A percentile compares a stretch with the other conserved stretches of the same genome.
These are phyloP conservation scores for Sepioteuthis lessoniana DNA, from an alignment of 2,888 invertebrate species.

Conservation along the genomic window DNA sequence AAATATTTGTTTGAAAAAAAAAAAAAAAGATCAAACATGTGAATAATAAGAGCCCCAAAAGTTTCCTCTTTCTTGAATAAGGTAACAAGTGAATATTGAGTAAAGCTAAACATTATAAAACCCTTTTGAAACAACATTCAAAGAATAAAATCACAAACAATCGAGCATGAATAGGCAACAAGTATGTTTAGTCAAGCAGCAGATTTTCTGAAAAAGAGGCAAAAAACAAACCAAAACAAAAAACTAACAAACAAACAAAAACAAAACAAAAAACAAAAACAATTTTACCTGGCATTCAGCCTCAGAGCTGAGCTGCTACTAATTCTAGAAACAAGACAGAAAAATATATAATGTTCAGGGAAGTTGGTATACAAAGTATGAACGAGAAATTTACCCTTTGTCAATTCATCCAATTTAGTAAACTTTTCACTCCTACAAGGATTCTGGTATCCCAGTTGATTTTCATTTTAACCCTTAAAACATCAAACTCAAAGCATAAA, in stretches of 20 bases:
- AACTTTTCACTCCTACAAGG: too few species aligned
- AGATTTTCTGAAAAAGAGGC: background rate
- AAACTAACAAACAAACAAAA: too few species aligned
- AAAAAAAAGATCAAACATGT: too few species aligned
- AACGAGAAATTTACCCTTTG: background rate
- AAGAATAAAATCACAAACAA: background rate
- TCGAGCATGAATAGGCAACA: background rate
- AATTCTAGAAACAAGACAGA: background rate
- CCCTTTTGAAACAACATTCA: background rate
- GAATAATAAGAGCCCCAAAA: background rate
- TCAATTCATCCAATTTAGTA: background rate
- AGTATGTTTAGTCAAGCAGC: background rate
- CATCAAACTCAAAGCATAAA: too few species aligned
- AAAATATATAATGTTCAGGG: background rate
- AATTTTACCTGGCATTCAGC: conserved; percentile 44
- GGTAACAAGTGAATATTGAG: background rate
- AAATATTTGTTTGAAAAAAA: too few species aligned
- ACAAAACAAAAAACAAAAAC: background rate
- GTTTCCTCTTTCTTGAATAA: background rate
- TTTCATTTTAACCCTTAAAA: too few species aligned
- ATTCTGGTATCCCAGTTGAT: too few species aligned
- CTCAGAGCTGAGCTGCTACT: conserved; percentile 38
- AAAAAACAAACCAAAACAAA: too few species aligned
- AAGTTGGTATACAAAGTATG: background rate
- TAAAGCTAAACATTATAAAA: conserved; percentile 20